Evolutionary conservation across 2,888 invertebrate species (phyloP).

Genomic region (Drosophila pseudotalamancana): DNA sequence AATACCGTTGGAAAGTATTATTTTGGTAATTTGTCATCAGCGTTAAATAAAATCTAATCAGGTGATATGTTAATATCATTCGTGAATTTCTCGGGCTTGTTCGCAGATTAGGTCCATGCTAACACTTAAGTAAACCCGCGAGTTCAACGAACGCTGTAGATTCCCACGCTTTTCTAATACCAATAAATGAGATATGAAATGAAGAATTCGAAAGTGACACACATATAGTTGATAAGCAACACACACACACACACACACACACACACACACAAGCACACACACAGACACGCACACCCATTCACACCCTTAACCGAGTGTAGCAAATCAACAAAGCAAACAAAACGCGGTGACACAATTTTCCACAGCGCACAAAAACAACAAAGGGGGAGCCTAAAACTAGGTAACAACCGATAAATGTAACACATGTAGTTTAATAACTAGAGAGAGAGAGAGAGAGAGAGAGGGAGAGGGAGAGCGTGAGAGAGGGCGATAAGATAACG

Average conservation of each 20-base stretch:
- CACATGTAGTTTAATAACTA: slow-evolving; percentile 6
- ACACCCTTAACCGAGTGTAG: slow-evolving; percentile 40
- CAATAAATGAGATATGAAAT: slow-evolving; percentile 10
- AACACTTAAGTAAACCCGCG: not conserved
- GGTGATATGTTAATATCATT: not conserved
- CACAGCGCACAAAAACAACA: slow-evolving; percentile 22
- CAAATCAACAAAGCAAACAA: slow-evolving; percentile 67
- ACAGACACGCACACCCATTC: slow-evolving; percentile 10
- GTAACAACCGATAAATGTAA: not conserved
- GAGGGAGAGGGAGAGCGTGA: not conserved
- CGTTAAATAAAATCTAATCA: not conserved
- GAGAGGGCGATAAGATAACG: slow-evolving; percentile 72
- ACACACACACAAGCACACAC: slow-evolving; percentile 30
- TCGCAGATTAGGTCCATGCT: slow-evolving; percentile 7
- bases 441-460: not conserved
- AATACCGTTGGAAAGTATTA: too few species aligned
- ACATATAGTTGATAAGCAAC: slow-evolving; percentile 58
- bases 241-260: slow-evolving; percentile 23
- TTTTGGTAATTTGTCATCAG: not conserved
- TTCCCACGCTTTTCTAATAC: slow-evolving; percentile 55
- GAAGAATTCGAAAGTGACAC: slow-evolving; percentile 19
- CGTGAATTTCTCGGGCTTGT: not conserved
- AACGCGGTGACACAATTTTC: slow-evolving; percentile 49
- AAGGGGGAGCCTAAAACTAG: slow-evolving; percentile 5
- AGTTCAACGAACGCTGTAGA: slow-evolving; percentile 34